phyloP scores from a whole-genome alignment of 2,797 vertebrate species.

The Enteromius unitaeniatus region DNA sequence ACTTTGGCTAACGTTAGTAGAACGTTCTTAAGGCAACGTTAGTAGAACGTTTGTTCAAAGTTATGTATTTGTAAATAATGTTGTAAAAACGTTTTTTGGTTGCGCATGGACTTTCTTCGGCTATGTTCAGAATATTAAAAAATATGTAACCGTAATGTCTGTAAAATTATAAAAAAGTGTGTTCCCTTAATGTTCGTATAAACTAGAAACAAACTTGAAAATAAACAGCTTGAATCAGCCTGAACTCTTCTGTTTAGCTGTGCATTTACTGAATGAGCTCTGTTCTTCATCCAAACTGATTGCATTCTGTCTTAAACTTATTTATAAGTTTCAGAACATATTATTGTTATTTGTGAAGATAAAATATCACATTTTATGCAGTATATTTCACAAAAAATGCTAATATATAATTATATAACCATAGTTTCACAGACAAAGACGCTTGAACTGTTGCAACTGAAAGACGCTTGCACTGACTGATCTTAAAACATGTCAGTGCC shows the following conservation, averaged over 20 bases:
- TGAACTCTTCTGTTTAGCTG: too few relatives aligned
- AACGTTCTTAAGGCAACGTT: not conserved
- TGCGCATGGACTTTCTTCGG: not conserved
- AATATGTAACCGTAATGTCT: not conserved
- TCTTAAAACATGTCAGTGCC: too few relatives aligned
- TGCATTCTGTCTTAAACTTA: too few relatives aligned
- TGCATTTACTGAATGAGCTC: too few relatives aligned
- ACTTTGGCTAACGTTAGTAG: not conserved
- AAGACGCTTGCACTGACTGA: too few relatives aligned
- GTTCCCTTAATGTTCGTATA: not conserved
- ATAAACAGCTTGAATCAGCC: too few relatives aligned
- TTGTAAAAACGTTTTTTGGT: not conserved
- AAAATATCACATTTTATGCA: not conserved
- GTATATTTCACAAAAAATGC: not conserved
- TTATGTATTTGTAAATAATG: not conserved
- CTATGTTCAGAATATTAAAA: too few relatives aligned
- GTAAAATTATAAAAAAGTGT: not conserved
- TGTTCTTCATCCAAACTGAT: too few relatives aligned
- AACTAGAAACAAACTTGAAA: too few relatives aligned
- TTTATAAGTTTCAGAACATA: too few relatives aligned
- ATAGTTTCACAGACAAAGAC: too few relatives aligned
- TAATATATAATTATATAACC: not conserved
- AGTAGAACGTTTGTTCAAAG: not conserved
- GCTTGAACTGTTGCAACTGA: too few relatives aligned
- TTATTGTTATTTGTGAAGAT: not conserved